These are phyloP conservation scores for Tragelaphus eurycerus DNA, from an alignment of 2,797 vertebrate species.

Conservation along the genomic window DNA sequence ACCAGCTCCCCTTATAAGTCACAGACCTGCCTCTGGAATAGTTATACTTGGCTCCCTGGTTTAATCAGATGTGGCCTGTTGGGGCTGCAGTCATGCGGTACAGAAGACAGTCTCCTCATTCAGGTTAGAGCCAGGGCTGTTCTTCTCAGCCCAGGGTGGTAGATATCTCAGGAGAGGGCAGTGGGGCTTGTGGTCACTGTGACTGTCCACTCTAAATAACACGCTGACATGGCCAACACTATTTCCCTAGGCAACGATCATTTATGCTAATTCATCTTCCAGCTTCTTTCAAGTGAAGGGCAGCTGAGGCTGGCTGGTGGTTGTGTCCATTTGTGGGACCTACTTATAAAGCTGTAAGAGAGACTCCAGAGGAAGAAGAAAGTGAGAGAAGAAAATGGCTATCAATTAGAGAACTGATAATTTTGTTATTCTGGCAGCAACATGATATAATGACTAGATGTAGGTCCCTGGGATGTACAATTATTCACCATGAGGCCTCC, in stretches of 20 bases:
- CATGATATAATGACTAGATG: conserved; percentile 7
- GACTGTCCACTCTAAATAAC: not conserved
- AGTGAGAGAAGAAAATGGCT: not conserved
- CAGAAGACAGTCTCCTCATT: not conserved
- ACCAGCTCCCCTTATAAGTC: not conserved
- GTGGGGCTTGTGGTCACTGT: not conserved
- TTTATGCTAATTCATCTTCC: not conserved
- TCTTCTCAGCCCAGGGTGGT: not conserved
- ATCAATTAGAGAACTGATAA: conserved; percentile 39
- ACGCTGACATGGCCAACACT: not conserved
- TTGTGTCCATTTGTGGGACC: not conserved
- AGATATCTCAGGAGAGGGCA: not conserved
- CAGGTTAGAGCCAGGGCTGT: not conserved
- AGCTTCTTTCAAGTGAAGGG: conserved; percentile 1
- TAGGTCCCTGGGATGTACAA: conserved; percentile 28
- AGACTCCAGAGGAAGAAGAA: conserved; percentile 35
- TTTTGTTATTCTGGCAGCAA: conserved; percentile 23
- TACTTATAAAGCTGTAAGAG: not conserved
- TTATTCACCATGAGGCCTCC: conserved; percentile 37
- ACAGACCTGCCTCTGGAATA: not conserved
- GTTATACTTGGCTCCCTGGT: not conserved
- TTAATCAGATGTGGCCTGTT: not conserved
- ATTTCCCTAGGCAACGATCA: not conserved
- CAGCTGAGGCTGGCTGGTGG: not conserved
- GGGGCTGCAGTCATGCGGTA: not conserved